phyloP scores from a whole-genome alignment of 2,113 vertebrate genomes.

The Procavia capensis region DNA sequence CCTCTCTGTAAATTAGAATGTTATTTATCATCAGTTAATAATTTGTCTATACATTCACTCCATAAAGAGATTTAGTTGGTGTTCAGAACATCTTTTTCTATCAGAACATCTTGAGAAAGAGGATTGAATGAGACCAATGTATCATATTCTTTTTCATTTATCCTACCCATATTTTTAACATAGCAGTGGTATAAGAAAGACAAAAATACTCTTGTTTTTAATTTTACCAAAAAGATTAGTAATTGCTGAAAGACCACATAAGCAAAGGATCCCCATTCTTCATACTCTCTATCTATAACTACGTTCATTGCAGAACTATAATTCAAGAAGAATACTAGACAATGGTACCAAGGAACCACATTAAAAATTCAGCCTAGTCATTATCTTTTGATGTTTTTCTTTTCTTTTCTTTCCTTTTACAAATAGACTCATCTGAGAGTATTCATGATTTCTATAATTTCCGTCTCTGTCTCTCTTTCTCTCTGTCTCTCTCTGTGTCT shows the following conservation, averaged over 20 bases:
- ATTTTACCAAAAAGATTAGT: background rate
- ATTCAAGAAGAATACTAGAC: background rate
- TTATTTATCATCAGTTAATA: background rate
- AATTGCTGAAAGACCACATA: background rate
- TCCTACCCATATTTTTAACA: background rate
- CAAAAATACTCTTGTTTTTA: background rate
- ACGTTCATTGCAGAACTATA: background rate
- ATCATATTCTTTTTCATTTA: background rate
- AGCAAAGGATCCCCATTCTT: background rate
- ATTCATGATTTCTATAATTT: no score
- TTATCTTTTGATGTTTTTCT: background rate
- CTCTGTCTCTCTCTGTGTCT: no score
- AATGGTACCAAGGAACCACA: background rate
- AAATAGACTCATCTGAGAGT: background rate
- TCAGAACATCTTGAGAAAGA: background rate
- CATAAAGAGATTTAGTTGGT: background rate
- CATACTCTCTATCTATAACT: background rate
- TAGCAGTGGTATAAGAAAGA: background rate
- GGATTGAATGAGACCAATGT: background rate
- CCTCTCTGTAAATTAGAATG: background rate
- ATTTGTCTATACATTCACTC: background rate
- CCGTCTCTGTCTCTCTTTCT: no score
- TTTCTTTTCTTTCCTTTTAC: no score
- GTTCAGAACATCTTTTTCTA: background rate
- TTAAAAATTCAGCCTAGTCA: background rate